Base-by-base conservation (phyloP, 2,797 vertebrate species). In the Cossypha dichroa region DNA sequence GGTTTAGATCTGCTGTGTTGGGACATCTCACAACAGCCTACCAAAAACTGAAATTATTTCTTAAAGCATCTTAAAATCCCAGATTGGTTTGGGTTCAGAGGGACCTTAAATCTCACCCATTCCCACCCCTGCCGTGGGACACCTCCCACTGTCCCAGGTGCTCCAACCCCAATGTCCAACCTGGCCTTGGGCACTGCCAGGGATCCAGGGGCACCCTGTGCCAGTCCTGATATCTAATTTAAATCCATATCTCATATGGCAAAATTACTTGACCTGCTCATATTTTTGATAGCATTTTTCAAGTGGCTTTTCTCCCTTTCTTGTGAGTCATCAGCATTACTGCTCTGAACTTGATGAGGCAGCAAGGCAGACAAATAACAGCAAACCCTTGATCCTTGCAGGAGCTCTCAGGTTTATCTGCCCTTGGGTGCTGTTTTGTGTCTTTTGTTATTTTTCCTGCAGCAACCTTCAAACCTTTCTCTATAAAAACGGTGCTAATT, bases 31-130 rank as follows among this genome's bases (percentile, higher is more conserved):
- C 16, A 34, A 7, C 22, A 75, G 38, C 26, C 29, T 25, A 25
- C 10, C 25, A 28, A 51, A 60, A 51, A 11, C 11, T 14, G 20
- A 12, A 69, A 36, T 14, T 6, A 1, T 8, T 19, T 60, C 36
- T 58, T n/a, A 12, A 63, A 48, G 14, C 4, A 25, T 21, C 49
- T 18, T 29, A 43, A 67, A 69, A 55, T 49, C 9, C 1, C 31
- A 21, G 28, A 10, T 1, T 25, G n/a, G 28, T 25, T 41, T 75
- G 26, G 13, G 11, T 13, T 7, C 2, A 5, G 3, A 68, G 13
- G 26, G 48, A 48, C 0, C 5, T 11, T 1, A 41, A 41, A 74
- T 0, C 3, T 1, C 34, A 23, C 0, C 31, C 33, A 9, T 16
- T 12, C 1, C 23, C 45, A 17, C 3, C 66, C 36, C 49, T 2